Evolutionary conservation across 2,113 vertebrate genomes (phyloP).

Genomic region (Mirounga angustirostris): DNA sequence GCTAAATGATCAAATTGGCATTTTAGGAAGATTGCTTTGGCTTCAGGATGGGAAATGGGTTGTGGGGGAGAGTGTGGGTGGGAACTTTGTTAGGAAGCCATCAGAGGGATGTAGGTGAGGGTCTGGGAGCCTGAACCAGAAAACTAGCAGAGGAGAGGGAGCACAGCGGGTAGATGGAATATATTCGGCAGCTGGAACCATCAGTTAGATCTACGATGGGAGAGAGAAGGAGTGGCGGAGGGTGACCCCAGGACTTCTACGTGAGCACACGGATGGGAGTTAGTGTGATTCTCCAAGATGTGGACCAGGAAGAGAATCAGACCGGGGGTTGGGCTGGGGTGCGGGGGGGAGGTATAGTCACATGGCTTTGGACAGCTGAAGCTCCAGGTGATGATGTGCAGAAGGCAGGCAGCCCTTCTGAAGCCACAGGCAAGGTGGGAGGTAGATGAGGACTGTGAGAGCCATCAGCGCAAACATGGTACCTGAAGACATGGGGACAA

Average conservation of each 20-base stretch:
- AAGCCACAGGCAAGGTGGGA: too few species aligned
- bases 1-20: background rate
- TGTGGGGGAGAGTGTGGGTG: background rate
- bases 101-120: background rate
- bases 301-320: background rate
- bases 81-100: background rate
- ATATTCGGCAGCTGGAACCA: background rate
- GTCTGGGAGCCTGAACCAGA: background rate
- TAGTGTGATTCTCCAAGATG: background rate
- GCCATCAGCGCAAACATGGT: background rate
- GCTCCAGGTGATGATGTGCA: too few species aligned
- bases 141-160: background rate
- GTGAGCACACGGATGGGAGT: background rate
- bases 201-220: background rate
- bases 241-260: background rate
- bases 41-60: background rate
- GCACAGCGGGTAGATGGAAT: background rate
- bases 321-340: background rate
- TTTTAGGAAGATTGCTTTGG: background rate
- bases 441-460: background rate
- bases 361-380: background rate
- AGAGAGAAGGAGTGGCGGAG: background rate
- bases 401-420: background rate
- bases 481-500: background rate
- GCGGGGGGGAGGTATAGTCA: background rate